Percentiles rank a stretch among this genome's conserved stretches.
Evolutionary conservation across 2,888 invertebrate species (phyloP).

Genomic region (Napeogenes inachia): DNA sequence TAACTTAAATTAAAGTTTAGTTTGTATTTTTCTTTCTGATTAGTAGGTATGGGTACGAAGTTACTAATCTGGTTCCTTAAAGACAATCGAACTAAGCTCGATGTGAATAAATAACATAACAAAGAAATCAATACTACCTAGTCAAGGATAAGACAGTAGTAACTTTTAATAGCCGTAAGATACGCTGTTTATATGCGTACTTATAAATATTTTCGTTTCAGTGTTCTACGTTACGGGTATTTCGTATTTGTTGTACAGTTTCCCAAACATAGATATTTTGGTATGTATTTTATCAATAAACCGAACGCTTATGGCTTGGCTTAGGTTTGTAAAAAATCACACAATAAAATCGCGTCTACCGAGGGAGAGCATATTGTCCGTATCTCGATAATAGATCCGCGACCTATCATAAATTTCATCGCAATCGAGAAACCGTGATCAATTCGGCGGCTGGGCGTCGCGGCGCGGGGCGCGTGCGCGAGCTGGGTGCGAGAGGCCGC

Average conservation of each 20-base stretch:
- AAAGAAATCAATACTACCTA: conserved; percentile 31
- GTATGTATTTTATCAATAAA: no score
- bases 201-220: conserved; percentile 8
- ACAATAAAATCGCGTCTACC: conserved; percentile 7
- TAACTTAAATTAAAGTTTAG: no score
- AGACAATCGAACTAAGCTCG: conserved; percentile 15
- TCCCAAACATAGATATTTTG: background rate
- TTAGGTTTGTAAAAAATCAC: no score
- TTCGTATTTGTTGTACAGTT: conserved; percentile 5
- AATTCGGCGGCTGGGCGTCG: conserved; percentile 49
- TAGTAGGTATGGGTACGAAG: no score
- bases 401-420: conserved; percentile 73
- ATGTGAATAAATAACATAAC: conserved; percentile 23
- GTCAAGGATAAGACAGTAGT: conserved; percentile 21
- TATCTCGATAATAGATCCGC: conserved; percentile 70
- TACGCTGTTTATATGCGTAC: conserved; percentile 7
- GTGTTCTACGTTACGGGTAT: conserved; percentile 6
- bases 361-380: conserved; percentile 38
- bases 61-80: background rate
- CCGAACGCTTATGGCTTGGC: no score
- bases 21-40: no score
- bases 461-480: conserved; percentile 31
- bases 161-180: conserved; percentile 11
- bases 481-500: conserved; percentile 36
- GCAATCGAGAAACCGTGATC: conserved; percentile 73